Evolutionary conservation across 2,797 vertebrate species (phyloP).

Genomic region (Aplochiton taeniatus): DNA sequence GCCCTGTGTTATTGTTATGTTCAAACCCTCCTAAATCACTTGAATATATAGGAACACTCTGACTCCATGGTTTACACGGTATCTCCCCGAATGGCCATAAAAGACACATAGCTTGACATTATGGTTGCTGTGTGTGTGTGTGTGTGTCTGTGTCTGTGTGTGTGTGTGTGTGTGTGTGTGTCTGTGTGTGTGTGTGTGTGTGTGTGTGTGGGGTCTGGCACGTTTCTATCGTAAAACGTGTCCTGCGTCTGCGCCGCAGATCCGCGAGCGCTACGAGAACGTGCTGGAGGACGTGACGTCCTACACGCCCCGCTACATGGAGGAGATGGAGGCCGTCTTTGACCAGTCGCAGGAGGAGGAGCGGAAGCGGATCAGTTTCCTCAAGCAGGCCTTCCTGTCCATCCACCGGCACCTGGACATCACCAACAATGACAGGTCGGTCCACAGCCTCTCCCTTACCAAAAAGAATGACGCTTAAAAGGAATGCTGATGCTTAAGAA

Average conservation of each 20-base stretch:
- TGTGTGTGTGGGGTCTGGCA: background rate
- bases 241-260: conserved; percentile 51
- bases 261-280: conserved; percentile 78
- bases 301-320: conserved; percentile 86
- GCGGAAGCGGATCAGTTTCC: conserved; percentile 81
- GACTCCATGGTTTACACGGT: background rate
- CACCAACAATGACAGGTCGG: conserved; percentile 80
- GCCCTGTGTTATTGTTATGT: conserved; percentile 11
- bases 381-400: conserved; percentile 82
- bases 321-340: conserved; percentile 87
- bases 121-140: background rate
- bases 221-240: background rate
- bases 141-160: background rate
- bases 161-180: background rate
- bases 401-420: conserved; percentile 84
- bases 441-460: background rate
- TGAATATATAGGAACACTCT: background rate
- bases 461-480: too few relatives aligned
- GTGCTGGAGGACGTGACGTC: conserved; percentile 78
- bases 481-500: too few relatives aligned
- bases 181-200: background rate
- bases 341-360: conserved; percentile 85
- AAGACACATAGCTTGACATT: too few relatives aligned
- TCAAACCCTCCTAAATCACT: background rate
- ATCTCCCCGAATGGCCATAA: too few relatives aligned